Percentiles rank a stretch among this genome's conserved stretches.
Evolutionary conservation across 1,140 invertebrate species (phyloP).

Genomic region (Zophobas atratus): DNA sequence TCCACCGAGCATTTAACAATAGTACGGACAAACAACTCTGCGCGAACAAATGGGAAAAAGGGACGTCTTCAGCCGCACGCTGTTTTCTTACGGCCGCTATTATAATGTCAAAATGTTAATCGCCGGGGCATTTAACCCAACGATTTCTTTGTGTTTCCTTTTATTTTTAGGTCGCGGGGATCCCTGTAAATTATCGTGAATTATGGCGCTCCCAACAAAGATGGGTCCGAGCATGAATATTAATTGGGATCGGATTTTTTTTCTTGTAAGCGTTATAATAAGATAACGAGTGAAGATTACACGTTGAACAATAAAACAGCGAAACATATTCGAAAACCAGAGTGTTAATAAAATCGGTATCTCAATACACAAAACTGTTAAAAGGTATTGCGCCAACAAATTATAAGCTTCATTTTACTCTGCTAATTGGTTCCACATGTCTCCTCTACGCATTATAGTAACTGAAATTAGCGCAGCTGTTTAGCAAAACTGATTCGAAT

Average conservation of each 20-base stretch:
- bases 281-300: conserved; percentile 19
- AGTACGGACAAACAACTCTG: conserved; percentile 54
- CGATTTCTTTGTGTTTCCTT: conserved; percentile 30
- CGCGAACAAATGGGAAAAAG: conserved; percentile 53
- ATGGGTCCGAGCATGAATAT: conserved; percentile 30
- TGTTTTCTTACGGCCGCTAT: conserved; percentile 50
- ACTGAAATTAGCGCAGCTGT: too few species aligned
- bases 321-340: too few species aligned
- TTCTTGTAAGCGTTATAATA: conserved; percentile 17
- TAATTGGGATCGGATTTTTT: conserved; percentile 29
- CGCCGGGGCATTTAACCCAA: conserved; percentile 52
- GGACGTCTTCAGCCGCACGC: conserved; percentile 47
- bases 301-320: too few species aligned
- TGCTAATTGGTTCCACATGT: too few species aligned
- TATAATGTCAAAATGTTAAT: conserved; percentile 59
- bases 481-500: too few species aligned
- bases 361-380: too few species aligned
- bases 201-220: conserved; percentile 49
- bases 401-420: too few species aligned
- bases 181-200: conserved; percentile 50
- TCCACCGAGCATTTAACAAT: conserved; percentile 60
- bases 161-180: conserved; percentile 25
- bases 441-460: too few species aligned
- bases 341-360: too few species aligned
- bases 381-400: too few species aligned